phyloP scores from a whole-genome alignment of 2,113 vertebrate genomes.

The Eolophus roseicapilla region DNA sequence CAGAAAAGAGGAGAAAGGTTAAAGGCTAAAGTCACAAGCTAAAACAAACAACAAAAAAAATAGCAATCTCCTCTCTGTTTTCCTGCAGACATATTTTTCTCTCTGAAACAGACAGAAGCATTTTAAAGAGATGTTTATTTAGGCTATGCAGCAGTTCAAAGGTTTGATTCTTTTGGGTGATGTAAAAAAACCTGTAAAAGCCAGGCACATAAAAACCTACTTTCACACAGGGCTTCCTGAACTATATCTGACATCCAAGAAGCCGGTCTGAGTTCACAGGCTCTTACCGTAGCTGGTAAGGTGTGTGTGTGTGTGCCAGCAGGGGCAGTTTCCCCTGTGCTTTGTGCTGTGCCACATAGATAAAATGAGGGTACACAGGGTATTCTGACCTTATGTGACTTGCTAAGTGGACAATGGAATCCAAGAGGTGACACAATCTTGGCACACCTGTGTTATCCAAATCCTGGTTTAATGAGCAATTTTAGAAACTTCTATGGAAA shows the following conservation, averaged over 20 bases:
- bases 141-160: not conserved
- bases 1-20: not conserved
- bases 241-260: not conserved
- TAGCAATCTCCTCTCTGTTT: not conserved
- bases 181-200: not conserved
- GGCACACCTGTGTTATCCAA: not conserved
- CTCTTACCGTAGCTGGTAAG: not conserved
- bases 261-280: not conserved
- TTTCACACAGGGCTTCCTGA: not conserved
- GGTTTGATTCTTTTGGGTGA: not conserved
- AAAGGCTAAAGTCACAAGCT: not conserved
- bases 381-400: not conserved
- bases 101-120: not conserved
- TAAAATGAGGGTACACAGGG: not conserved
- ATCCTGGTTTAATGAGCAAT: not conserved
- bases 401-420: rapidly evolving
- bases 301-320: too few species aligned
- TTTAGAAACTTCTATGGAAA: not conserved
- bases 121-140: not conserved
- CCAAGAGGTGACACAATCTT: not conserved
- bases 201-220: not conserved
- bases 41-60: not conserved
- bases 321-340: not conserved
- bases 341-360: not conserved
- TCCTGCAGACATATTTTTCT: not conserved